Evolutionary conservation across 2,888 invertebrate species (phyloP), one percentile per base, ranked within the genome.

Genomic region (Hesperia comma): DNA sequence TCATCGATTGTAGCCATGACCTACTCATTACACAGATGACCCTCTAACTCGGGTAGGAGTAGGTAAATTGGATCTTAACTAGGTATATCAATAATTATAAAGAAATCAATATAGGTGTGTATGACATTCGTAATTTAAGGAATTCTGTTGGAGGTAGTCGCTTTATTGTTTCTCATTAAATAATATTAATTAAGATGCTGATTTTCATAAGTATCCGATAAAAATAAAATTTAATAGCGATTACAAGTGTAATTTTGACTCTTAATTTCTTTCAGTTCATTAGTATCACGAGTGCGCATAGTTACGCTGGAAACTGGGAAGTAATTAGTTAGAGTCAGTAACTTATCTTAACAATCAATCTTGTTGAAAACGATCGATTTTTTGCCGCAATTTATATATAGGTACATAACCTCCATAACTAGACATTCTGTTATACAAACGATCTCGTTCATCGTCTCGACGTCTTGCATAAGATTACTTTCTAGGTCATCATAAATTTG

Each of bases 381-480:
- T 60, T 66, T 66, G 33, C 43, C 60, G 71, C 75, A 76, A 74
- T 74, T 74, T 69, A 72, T 77, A 80, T 73, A 73, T 72, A n/a
- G n/a, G n/a, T n/a, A 74, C 70, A 71, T 73, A 75, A 73, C 76
- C 75, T 71, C 73, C 70, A 76, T 76, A 71, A 69, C 73, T 60
- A 74, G 68, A 71, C 68, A 70, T 77, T 78, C 70, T 72, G 78
- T 83, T 82, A 79, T 78, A 81, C 80, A 81, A 82, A 83, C 77
- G 77, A 80, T 81, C 78, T 82, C 79, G 77, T 80, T 80, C 72
- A 76, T 73, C 75, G 76, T 73, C 76, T 75, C 74, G 71, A 75
- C 69, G 55, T 67, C 77, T 89, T 89, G 78, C 83, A 80, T 85
- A 88, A 90, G 70, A 57, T 66, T 68, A 69, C 72, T 81, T 82